Percentiles rank a stretch among this genome's conserved stretches.
phyloP scores from a whole-genome alignment of 1,140 invertebrate species.

The Drosophila tsacasi region DNA sequence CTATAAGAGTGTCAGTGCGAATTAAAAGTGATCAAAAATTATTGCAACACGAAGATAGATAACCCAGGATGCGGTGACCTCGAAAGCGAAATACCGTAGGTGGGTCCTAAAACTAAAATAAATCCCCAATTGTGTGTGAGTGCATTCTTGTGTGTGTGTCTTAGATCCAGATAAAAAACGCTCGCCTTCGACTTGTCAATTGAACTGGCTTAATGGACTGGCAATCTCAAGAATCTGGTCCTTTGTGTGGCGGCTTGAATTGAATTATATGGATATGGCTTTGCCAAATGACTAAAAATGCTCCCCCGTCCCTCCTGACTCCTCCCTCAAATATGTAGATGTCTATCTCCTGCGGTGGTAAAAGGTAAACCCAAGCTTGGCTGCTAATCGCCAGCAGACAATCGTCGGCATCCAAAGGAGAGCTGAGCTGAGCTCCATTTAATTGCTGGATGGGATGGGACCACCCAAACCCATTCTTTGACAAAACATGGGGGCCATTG shows the following conservation, averaged over 20 bases:
- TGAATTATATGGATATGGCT: conserved; percentile 47
- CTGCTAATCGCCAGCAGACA: conserved; percentile 51
- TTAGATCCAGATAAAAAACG: conserved; percentile 52
- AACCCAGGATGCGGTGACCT: conserved; percentile 11
- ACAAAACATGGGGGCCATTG: conserved; percentile 30
- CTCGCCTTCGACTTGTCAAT: conserved; percentile 68
- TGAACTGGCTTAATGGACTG: conserved; percentile 41
- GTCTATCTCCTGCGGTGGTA: conserved; percentile 33
- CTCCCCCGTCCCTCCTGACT: background rate
- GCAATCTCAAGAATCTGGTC: conserved; percentile 59
- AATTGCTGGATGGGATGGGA: conserved; percentile 32
- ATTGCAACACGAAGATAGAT: background rate
- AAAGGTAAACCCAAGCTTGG: background rate
- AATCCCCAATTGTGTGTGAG: background rate
- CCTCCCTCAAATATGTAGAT: conserved; percentile 33
- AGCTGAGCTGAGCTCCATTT: conserved; percentile 7
- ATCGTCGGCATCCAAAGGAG: conserved; percentile 25
- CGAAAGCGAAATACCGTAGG: background rate
- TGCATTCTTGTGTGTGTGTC: conserved; percentile 7
- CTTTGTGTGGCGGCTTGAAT: conserved; percentile 59
- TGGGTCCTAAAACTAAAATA: background rate
- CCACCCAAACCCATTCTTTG: conserved; percentile 43
- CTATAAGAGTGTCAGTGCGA: background rate
- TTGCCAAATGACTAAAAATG: conserved; percentile 49
- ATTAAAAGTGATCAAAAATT: background rate